Base-by-base conservation (phyloP, 2,797 vertebrate species). In the Lutjanus campechanus region DNA sequence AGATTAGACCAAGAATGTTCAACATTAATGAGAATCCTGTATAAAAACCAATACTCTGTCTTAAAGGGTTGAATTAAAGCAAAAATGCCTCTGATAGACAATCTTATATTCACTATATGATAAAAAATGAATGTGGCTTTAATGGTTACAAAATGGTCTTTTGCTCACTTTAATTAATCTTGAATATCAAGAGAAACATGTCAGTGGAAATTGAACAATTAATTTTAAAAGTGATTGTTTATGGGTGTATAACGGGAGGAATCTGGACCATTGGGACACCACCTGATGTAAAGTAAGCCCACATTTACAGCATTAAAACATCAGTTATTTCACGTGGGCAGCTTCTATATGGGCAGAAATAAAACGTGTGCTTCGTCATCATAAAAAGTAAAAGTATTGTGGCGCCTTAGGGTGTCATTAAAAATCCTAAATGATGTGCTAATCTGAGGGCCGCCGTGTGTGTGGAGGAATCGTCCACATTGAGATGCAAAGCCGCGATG, bases 401-500 rank as follows among this genome's bases (percentile, higher is more conserved):
- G 1, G 65, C 3, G 72, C 80, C 79, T 85, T 51, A 60, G 84
- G 60, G 73, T 79, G 82, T 83, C 82, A 90, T 92, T 89, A 88
- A 85, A 88, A 91, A 87, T 91, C 88, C 83, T 63, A 85, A 92
- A 85, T 91, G 89, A 92, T 79, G 84, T 81, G 62, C 55, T 93
- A 91, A 94, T 94, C 92, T 87, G 63, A 62, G 77, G 66, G 64
- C 43, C 11, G 41, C 69, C n/a, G 61, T 11, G 43, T 59, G 77
- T 47, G 75, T 36, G 73, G 11, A 11, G 51, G 80, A 77, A 66
- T 78, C 16, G 73, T 71, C 75, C 46, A 10, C 73, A 92, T 91
- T 92, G 83, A 91, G 89, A 94, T 92, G 92, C 90, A 93, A 94
- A 94, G 92, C 92, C 65, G 74, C 40, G 44, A 85, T 49, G 84